These are phyloP conservation scores for Acromyrmex charruanus DNA, from an alignment of 1,140 invertebrate genomes.

Conservation along the genomic window DNA sequence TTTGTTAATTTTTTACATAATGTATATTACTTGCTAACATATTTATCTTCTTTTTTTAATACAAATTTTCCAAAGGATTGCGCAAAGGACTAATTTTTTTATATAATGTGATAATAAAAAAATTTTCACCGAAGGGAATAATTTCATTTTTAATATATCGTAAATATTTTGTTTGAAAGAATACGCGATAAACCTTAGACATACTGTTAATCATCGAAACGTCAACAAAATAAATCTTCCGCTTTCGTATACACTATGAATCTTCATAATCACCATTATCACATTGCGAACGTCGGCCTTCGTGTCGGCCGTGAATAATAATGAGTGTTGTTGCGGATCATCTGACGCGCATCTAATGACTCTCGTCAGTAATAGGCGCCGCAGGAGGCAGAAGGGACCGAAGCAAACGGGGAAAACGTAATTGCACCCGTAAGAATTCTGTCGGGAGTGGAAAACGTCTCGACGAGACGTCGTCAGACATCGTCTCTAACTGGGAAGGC, in stretches of 20 bases:
- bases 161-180: not conserved
- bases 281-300: constrained; percentile 55
- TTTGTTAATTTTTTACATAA: not conserved
- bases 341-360: constrained; percentile 56
- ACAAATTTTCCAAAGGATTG: too few relatives aligned
- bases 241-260: constrained; percentile 48
- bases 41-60: too few relatives aligned
- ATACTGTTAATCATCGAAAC: constrained; percentile 10
- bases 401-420: constrained; percentile 41
- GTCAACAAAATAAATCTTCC: constrained; percentile 25
- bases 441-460: constrained; percentile 13
- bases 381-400: constrained; percentile 16
- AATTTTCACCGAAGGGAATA: not conserved
- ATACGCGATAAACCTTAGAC: constrained; percentile 12
- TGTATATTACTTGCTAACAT: too few relatives aligned
- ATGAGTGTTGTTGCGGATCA: constrained; percentile 57
- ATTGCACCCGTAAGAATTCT: constrained; percentile 68
- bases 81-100: not conserved
- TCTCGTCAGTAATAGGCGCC: constrained; percentile 31
- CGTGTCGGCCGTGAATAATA: constrained; percentile 63
- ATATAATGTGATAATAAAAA: not conserved
- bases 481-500: not conserved
- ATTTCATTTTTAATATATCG: not conserved
- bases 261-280: constrained; percentile 69
- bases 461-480: constrained; percentile 40